Conservation (phyloP, 2,888 invertebrate genomes). For the Muscina levida region DNA sequence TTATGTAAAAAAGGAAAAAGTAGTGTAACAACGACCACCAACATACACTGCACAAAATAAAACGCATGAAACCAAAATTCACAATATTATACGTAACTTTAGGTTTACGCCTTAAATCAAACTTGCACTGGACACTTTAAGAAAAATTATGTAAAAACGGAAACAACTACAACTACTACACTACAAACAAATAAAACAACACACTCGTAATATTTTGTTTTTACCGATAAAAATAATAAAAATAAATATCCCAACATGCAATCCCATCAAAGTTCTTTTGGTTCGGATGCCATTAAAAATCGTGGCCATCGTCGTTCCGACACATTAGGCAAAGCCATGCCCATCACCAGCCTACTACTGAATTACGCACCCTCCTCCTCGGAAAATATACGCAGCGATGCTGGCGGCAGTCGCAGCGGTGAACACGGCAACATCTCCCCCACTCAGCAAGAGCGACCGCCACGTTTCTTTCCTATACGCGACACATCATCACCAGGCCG, state of each 20-base stretch:
- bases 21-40: no score
- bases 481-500: slow-evolving; percentile 1
- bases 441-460: slow-evolving; percentile 72
- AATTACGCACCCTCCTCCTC: slow-evolving; percentile 71
- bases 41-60: no score
- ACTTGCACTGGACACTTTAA: no score
- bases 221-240: no score
- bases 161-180: no score
- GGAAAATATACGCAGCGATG: slow-evolving; percentile 66
- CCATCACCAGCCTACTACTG: slow-evolving; percentile 77
- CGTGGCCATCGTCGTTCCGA: slow-evolving; percentile 76
- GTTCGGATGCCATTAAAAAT: slow-evolving; percentile 62
- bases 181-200: no score
- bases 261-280: slow-evolving; percentile 69
- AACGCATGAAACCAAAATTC: no score
- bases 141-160: no score
- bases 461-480: slow-evolving; percentile 71
- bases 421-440: slow-evolving; percentile 66
- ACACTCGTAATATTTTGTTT: slow-evolving; percentile 10
- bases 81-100: no score
- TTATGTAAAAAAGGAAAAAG: no score
- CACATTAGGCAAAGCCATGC: slow-evolving; percentile 78
- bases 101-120: no score
- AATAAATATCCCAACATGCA: no score
- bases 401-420: slow-evolving; percentile 57